Evolutionary conservation across 2,113 vertebrate genomes (phyloP), one percentile per base, ranked within the genome.

Genomic region (Xiphophorus couchianus): DNA sequence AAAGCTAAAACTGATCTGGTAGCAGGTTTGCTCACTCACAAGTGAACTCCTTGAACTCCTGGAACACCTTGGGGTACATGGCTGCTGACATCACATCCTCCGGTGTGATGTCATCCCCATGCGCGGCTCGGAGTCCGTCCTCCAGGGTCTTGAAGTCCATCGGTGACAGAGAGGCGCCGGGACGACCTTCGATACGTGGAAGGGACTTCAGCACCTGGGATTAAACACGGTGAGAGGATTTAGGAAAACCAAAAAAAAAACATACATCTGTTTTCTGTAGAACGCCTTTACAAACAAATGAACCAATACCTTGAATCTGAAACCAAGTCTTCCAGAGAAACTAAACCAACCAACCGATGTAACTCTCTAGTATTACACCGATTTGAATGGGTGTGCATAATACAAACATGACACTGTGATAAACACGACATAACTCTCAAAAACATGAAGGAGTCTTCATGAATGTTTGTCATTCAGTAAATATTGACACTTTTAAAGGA

Each of bases 61-160:
- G 93, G 85, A 96, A 98, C 44, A 98, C 97, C 5, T 97, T 96
- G 0, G 97, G 96, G 79, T 98, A 98, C 94, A 98, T 98, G 62
- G 97, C 96, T 0, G 97, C 96, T 0, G 97, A 98, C 80, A 98
- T 95, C 70, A 98, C 94, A 0, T 98, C 97, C 86, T 98, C 97
- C 0, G 96, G 92, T 31, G 95, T 95, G 79, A 97, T 94, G 1
- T 97, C 96, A 0, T 97, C 96, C 1, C 91, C 90, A 0, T 97
- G 95, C 4, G 93, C 42, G 0, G 92, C 85, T 0, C 31, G 80
- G 58, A 98, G 90, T 10, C 95, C 94, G 72, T 92, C 90, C 81
- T 97, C 95, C 86, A 98, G 86, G 0, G 86, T 83, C 58, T 91
- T 65, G 69, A 98, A 96, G 71, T 98, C 96, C 94, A 97, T 80